These are phyloP conservation scores for Ceriagrion tenellum DNA, from an alignment of 2,888 invertebrate species.

Conservation along the genomic window DNA sequence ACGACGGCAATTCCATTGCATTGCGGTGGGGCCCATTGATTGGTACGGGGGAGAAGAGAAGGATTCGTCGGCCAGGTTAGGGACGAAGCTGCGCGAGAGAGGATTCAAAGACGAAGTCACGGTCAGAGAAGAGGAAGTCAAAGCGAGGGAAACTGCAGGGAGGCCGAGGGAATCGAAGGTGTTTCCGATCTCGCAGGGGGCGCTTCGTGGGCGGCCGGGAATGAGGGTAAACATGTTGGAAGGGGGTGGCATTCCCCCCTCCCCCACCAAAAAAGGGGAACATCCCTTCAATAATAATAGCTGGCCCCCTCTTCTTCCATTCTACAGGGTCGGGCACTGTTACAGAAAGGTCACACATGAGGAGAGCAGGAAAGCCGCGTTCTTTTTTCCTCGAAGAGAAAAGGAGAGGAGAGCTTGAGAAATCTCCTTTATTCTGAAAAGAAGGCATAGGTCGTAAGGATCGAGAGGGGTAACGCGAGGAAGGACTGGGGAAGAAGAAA, in stretches of 20 bases:
- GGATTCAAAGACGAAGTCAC: background rate
- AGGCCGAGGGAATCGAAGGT: background rate
- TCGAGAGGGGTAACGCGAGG: background rate
- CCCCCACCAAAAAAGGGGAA: background rate
- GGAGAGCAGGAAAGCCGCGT: background rate
- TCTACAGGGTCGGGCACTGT: conserved; percentile 22
- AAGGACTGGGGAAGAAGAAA: background rate
- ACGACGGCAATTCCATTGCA: background rate
- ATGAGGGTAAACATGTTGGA: conserved; percentile 42
- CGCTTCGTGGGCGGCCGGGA: conserved; percentile 57
- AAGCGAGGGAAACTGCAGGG: conserved; percentile 1
- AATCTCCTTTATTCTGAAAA: background rate
- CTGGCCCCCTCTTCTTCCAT: background rate
- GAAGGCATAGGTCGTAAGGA: background rate
- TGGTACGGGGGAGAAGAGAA: background rate
- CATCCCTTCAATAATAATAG: conserved; percentile 17
- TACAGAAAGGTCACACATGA: background rate
- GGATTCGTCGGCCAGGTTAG: background rate
- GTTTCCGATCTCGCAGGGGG: conserved; percentile 49
- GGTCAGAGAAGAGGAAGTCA: conserved; percentile 13
- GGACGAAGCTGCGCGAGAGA: background rate
- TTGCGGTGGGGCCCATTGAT: background rate
- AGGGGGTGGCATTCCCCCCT: background rate
- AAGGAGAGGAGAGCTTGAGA: background rate
- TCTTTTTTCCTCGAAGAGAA: background rate